Evolutionary conservation across 2,797 vertebrate species (phyloP), one percentile per base, ranked within the genome.

Genomic region (Octomys mimax): DNA sequence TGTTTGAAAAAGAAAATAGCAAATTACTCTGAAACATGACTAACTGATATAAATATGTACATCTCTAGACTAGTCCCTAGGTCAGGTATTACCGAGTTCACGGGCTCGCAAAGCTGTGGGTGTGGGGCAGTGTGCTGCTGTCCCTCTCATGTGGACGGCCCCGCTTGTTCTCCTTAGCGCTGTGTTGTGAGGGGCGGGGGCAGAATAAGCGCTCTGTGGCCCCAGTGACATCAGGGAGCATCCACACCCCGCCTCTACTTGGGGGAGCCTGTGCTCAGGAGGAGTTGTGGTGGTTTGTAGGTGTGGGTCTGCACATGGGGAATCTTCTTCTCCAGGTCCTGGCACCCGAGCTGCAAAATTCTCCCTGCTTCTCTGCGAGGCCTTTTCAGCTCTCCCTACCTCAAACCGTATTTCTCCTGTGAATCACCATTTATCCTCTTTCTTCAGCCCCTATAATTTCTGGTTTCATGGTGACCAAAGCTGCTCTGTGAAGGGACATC

Each of bases 1-100:
- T 62, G n/a, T 70, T 92, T 92, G 70, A 28, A 70, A 73, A 90
- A 84, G 57, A 39, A 94, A 93, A 87, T 31, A 57, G 73, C 61
- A 61, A 49, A 75, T 42, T 33, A 36, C 49, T 87, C 54, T 92
- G 18, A 85, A 68, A 80, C 21, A 21, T 61, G 83, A 68, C 10
- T 33, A 57, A 10, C 2, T 28, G 66, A 62, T 81, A 87, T 46
- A 66, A 79, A 46, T 42, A 28, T 36, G n/a, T 8, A 49, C 22
- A 6, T 36, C 1, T 64, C 46, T 62, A 49, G 26, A 28, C 28
- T 62, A 46, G 0, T 1, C 21, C 42, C 70, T 26, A 16, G 33
- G 31, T 19, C 22, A 26, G 18, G n/a, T 5, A 1, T 16, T 36
- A 21, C 14, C 5, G 28, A 64, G 59, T 52, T 6, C 11, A 64